Conservation (phyloP, 1,140 invertebrate genomes). For the Drosophila persimilis region DNA sequence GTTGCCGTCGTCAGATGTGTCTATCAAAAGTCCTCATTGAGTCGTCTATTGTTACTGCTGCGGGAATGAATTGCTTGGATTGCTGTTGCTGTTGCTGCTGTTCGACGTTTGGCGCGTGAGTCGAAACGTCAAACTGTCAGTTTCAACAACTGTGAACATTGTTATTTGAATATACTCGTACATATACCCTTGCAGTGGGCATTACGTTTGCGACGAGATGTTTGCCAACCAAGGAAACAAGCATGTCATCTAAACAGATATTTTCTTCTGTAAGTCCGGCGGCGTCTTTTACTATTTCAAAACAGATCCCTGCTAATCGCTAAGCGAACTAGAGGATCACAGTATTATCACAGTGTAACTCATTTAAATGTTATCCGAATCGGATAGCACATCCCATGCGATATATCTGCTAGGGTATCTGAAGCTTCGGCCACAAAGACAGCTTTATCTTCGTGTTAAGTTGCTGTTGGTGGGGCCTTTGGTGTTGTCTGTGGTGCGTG, state of each 20-base stretch:
- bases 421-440: too few species aligned
- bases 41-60: slow-evolving; percentile 39
- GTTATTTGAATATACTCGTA: neutral
- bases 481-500: slow-evolving; percentile 26
- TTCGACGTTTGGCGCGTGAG: slow-evolving; percentile 69
- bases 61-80: slow-evolving; percentile 38
- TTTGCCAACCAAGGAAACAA: neutral
- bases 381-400: too few species aligned
- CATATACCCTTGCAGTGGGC: too few species aligned
- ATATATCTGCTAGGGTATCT: too few species aligned
- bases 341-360: too few species aligned
- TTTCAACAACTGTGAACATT: slow-evolving; percentile 62
- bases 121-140: slow-evolving; percentile 75
- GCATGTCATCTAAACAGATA: neutral
- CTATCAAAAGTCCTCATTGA: slow-evolving; percentile 61
- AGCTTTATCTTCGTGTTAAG: neutral
- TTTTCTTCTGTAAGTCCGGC: too few species aligned
- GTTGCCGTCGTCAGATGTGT: slow-evolving; percentile 44
- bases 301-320: too few species aligned
- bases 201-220: neutral
- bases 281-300: too few species aligned
- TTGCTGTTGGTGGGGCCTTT: slow-evolving; percentile 18
- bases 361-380: too few species aligned
- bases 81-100: slow-evolving; percentile 19
- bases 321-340: too few species aligned